These are phyloP conservation scores for Catalaphyllia jardinei DNA, from an alignment of 64 coral and sea anemone species.

Conservation along the genomic window DNA sequence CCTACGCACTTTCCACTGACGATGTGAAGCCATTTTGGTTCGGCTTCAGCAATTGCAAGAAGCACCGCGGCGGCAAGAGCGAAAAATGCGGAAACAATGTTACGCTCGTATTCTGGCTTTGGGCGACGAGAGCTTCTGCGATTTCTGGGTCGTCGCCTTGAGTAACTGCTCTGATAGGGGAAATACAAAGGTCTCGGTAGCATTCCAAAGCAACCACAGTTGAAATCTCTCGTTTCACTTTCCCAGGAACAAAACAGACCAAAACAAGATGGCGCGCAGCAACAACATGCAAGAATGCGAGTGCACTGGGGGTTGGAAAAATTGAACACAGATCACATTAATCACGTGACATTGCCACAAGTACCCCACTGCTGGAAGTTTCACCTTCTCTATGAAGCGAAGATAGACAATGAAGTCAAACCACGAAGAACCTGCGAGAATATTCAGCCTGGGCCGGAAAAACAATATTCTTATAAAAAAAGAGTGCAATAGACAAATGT, in stretches of 20 bases:
- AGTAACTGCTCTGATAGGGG: slow-evolving; percentile 39
- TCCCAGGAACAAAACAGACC: neutral
- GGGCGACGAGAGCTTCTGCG: slow-evolving; percentile 67
- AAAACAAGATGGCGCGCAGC: slow-evolving; percentile 44
- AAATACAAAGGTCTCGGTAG: slow-evolving; percentile 67
- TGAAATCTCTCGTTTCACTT: neutral
- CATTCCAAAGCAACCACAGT: slow-evolving; percentile 25
- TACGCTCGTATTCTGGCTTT: slow-evolving; percentile 91
- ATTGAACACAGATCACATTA: neutral
- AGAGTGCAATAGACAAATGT: too few relatives aligned
- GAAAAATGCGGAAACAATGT: slow-evolving; percentile 99
- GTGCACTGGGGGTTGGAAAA: too few relatives aligned
- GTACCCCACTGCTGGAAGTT: too few relatives aligned
- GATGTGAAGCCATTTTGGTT: slow-evolving; percentile 93
- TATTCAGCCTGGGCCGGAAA: too few relatives aligned
- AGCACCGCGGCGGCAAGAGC: slow-evolving; percentile 88
- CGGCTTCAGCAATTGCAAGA: slow-evolving; percentile 87
- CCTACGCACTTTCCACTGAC: slow-evolving; percentile 69
- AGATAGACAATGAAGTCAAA: too few relatives aligned
- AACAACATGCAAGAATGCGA: too few relatives aligned
- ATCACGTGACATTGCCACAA: neutral
- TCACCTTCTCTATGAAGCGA: too few relatives aligned
- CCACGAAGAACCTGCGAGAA: too few relatives aligned
- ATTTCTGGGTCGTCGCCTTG: slow-evolving; percentile 66
- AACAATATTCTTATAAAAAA: too few relatives aligned